Base-by-base conservation (phyloP, 2,797 vertebrate genomes). In the Glossophaga mutica region DNA sequence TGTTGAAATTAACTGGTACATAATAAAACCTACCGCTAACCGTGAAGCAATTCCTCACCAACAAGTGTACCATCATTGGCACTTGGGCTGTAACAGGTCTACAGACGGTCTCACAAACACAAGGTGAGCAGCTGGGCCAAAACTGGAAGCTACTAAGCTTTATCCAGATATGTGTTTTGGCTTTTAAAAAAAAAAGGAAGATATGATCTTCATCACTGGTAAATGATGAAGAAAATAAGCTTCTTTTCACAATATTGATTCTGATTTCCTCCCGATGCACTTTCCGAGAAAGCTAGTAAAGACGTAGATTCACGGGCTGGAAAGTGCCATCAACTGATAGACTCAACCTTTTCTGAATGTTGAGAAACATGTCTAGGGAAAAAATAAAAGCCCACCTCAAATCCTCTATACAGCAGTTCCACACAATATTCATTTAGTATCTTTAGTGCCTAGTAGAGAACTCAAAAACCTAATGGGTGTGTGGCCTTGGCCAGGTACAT, bases 241-340 rank as follows among this genome's bases (percentile, higher is more conserved):
- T 81, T 50, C 32, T 87, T 87, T 90, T 68, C 37, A 46, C 9
- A 67, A 48, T 52, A 77, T 62, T 50, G 91, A 95, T 90, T 88
- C 79, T 91, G 52, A 91, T 52, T 93, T 93, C 50, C 37, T 48
- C 44, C 32, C 22, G 68, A 32, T 32, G 87, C 16, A 71, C 32
- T 91, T 91, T 91, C 32, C 70, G 84, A 97, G 57, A 85, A 93
- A 96, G 37, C 24, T 12, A 74, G 15, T 34, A 42, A 87, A 34
- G 9, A 44, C 74, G n/a, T 91, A 26, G 71, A 68, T 86, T 84
- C 84, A 83, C 55, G 24, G 4, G n/a, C 11, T 34, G 10, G 19
- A 86, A 88, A 91, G 77, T 32, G 9, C 48, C 29, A 44, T 71
- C 42, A 71, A 21, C 12, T 39, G 50, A 94, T 0, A 94, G 83